Evolutionary conservation across 2,113 vertebrate genomes (phyloP).

Genomic region (Amazona guildingii): DNA sequence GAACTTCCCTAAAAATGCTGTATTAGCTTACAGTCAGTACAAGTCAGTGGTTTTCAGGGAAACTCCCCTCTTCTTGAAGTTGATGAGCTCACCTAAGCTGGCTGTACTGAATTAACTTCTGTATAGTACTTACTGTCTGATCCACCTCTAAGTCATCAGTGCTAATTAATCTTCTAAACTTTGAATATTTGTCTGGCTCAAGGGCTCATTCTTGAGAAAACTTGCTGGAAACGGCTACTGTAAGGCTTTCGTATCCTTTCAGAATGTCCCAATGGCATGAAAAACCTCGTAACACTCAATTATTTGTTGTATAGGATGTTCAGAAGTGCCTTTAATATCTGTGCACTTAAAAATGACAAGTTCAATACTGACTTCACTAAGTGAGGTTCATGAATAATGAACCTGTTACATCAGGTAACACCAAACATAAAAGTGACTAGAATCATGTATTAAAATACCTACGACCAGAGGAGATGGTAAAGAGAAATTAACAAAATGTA

Average conservation of each 20-base stretch:
- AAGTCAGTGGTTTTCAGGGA: background rate
- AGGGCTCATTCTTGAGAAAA: background rate
- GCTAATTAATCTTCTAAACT: slow-evolving; percentile 17
- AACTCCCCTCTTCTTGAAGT: background rate
- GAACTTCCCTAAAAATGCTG: background rate
- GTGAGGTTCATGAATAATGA: background rate
- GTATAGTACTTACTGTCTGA: background rate
- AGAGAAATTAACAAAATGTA: background rate
- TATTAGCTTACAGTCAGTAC: background rate
- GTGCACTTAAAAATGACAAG: background rate
- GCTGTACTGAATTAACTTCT: background rate
- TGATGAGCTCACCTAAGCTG: background rate
- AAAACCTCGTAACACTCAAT: background rate
- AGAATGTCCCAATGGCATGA: background rate
- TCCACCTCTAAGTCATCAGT: background rate
- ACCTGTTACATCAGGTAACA: background rate
- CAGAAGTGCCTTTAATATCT: background rate
- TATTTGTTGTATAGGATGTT: background rate
- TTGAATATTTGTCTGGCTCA: background rate
- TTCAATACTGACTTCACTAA: background rate
- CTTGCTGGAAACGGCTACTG: background rate
- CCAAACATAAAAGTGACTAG: background rate
- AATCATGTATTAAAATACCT: background rate
- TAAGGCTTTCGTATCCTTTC: background rate
- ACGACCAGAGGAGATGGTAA: background rate